phyloP scores from a whole-genome alignment of 2,888 invertebrate species.

The Ectemnius cavifrons region DNA sequence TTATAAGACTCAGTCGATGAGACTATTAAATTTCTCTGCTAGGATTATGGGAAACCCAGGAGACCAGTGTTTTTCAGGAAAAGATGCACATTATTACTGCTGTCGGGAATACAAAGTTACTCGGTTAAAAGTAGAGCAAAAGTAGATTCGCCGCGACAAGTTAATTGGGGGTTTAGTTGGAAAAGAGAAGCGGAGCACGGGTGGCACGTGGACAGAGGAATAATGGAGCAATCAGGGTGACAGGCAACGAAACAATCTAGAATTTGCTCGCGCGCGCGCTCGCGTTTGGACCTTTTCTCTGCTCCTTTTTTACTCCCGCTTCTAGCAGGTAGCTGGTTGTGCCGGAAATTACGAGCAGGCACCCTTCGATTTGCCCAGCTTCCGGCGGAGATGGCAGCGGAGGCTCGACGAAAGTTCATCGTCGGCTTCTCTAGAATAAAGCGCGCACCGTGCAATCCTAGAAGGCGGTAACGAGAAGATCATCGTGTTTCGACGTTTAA shows the following conservation, averaged over 20 bases:
- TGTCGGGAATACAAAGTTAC: not conserved
- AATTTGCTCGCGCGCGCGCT: slow-evolving; percentile 47
- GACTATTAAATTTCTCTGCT: too few species aligned
- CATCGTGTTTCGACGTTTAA: slow-evolving; percentile 39
- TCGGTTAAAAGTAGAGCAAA: not conserved
- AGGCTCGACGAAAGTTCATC: slow-evolving; percentile 36
- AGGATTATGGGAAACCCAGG: too few species aligned
- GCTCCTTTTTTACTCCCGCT: not conserved
- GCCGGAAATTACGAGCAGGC: slow-evolving; percentile 57
- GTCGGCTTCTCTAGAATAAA: slow-evolving; percentile 47
- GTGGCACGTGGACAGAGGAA: slow-evolving; percentile 11
- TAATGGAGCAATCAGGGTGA: slow-evolving; percentile 44
- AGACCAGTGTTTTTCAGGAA: too few species aligned
- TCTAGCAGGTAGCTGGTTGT: slow-evolving; percentile 27
- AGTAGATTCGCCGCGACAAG: not conserved
- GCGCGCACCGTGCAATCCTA: slow-evolving; percentile 43
- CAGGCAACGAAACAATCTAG: slow-evolving; percentile 46
- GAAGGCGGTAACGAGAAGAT: slow-evolving; percentile 50
- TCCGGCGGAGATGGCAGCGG: slow-evolving; percentile 45
- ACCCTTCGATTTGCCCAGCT: slow-evolving; percentile 52
- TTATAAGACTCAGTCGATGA: too few species aligned
- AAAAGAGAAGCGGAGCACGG: not conserved
- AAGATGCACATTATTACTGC: too few species aligned
- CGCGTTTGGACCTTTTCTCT: slow-evolving; percentile 7
- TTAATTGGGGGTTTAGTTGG: too few species aligned